phyloP scores from a whole-genome alignment of 1,140 invertebrate genomes.

The Scaptomyza hsui region DNA sequence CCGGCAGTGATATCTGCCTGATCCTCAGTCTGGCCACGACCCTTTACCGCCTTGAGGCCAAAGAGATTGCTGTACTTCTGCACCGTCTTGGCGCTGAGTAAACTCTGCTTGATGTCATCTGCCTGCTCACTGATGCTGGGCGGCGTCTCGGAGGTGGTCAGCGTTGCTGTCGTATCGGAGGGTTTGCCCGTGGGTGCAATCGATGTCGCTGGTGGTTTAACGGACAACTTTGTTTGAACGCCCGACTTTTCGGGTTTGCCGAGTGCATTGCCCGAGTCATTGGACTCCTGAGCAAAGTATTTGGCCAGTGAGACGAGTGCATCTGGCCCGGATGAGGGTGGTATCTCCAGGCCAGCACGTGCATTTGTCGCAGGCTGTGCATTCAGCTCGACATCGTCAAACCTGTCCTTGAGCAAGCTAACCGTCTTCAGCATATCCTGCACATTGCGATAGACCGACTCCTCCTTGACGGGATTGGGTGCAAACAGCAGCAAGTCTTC shows the following conservation, averaged over 20 bases:
- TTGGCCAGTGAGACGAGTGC: slow-evolving; percentile 90
- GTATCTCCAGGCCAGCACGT: slow-evolving; percentile 87
- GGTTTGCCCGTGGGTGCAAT: slow-evolving; percentile 52
- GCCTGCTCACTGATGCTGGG: slow-evolving; percentile 66
- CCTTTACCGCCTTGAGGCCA: slow-evolving; percentile 57
- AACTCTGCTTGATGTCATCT: slow-evolving; percentile 83
- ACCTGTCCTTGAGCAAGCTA: slow-evolving; percentile 74
- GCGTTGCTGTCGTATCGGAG: slow-evolving; percentile 60
- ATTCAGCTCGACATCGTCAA: slow-evolving; percentile 66
- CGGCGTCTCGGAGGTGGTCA: slow-evolving; percentile 63
- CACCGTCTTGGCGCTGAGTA: slow-evolving; percentile 86
- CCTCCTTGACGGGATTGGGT: slow-evolving; percentile 63
- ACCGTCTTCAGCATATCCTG: slow-evolving; percentile 84
- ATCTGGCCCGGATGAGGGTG: slow-evolving; percentile 89
- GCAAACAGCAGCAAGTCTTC: slow-evolving; percentile 70
- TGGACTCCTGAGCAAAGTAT: slow-evolving; percentile 90
- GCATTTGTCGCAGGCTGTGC: slow-evolving; percentile 62
- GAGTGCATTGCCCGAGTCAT: slow-evolving; percentile 84
- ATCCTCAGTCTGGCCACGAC: slow-evolving; percentile 20
- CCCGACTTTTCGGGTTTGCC: slow-evolving; percentile 43
- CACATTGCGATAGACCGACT: slow-evolving; percentile 82
- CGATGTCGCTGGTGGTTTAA: slow-evolving; percentile 46
- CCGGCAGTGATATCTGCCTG: slow-evolving; percentile 45
- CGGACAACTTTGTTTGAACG: slow-evolving; percentile 51
- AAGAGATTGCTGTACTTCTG: slow-evolving; percentile 87